Conservation (phyloP, 2,888 invertebrate genomes). For the Atethmia centrago region DNA sequence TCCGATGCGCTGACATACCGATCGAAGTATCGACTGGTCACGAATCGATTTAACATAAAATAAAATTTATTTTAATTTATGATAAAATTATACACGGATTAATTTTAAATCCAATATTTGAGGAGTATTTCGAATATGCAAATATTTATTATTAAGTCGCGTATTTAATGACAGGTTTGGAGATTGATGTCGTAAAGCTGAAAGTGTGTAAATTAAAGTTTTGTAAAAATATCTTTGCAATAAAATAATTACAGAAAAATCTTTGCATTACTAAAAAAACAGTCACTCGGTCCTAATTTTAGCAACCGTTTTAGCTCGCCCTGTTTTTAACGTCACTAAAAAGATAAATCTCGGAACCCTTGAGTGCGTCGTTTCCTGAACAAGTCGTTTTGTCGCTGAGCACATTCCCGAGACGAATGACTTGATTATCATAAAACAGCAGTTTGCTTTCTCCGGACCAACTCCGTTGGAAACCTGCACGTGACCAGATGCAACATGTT, state of each 20-base stretch:
- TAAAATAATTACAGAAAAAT: neutral
- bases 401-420: constrained; percentile 84
- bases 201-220: constrained; percentile 4
- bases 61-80: constrained; percentile 43
- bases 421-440: constrained; percentile 87
- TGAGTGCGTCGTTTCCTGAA: constrained; percentile 86
- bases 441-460: constrained; percentile 81
- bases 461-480: constrained; percentile 75
- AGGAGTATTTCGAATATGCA: constrained; percentile 30
- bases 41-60: constrained; percentile 58
- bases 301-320: constrained; percentile 46
- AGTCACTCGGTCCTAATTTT: neutral
- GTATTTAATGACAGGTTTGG: constrained; percentile 24
- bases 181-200: constrained; percentile 9
- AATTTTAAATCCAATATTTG: constrained; percentile 48
- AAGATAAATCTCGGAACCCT: constrained; percentile 79
- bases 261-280: neutral
- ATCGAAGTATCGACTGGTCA: constrained; percentile 42
- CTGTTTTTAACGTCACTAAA: constrained; percentile 54
- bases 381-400: constrained; percentile 89
- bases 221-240: neutral
- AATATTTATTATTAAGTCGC: constrained; percentile 28
- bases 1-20: constrained; percentile 50
- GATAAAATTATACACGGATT: constrained; percentile 47
- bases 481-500: constrained; percentile 74